Evolutionary conservation across 2,113 vertebrate genomes (phyloP).

Genomic region (Hydrolagus affinis): DNA sequence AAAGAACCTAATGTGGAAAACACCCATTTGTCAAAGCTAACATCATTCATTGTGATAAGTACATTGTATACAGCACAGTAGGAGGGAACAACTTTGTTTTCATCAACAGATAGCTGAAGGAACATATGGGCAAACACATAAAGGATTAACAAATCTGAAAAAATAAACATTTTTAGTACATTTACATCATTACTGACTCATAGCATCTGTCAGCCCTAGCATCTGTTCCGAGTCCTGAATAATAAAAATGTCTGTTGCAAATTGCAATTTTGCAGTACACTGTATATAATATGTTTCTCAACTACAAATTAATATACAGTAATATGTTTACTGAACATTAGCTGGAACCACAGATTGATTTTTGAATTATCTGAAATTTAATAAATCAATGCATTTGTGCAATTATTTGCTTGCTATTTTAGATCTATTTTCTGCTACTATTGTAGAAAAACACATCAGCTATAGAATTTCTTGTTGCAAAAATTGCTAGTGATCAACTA

Average conservation of each 20-base stretch:
- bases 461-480: neutral
- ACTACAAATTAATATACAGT: neutral
- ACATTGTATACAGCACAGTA: neutral
- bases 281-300: neutral
- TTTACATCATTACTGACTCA: neutral
- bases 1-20: neutral
- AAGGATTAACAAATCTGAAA: neutral
- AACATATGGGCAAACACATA: neutral
- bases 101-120: neutral
- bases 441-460: no score
- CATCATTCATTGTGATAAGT: neutral
- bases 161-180: neutral
- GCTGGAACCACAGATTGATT: neutral
- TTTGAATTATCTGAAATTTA: neutral
- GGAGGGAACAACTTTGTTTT: neutral
- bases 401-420: neutral
- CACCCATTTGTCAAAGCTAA: neutral
- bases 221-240: neutral
- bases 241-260: neutral
- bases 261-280: neutral
- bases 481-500: neutral
- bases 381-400: neutral
- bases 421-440: neutral
- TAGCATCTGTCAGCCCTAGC: neutral
- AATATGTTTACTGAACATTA: neutral